These are phyloP conservation scores for Brachirus orientalis DNA, from an alignment of 2,113 vertebrate genomes.

Conservation along the genomic window DNA sequence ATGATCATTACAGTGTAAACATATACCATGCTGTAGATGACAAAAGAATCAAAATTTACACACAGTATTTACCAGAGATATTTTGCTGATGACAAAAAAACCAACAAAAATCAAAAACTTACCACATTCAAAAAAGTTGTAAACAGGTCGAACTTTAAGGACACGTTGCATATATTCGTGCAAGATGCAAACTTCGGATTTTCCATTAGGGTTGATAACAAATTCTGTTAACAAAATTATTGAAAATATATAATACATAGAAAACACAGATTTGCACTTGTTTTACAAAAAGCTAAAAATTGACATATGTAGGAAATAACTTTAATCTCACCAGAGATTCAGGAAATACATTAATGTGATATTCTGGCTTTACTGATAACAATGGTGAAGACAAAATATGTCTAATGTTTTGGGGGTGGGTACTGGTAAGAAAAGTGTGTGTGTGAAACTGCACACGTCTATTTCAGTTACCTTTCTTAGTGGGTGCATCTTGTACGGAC, in stretches of 20 bases:
- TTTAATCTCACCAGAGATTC: too few relatives aligned
- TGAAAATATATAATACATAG: background rate
- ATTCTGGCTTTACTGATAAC: background rate
- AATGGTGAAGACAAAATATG: background rate
- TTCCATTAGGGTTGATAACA: slow-evolving; percentile 98
- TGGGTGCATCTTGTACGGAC: slow-evolving; percentile 95
- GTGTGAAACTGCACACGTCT: too few relatives aligned
- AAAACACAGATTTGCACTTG: slow-evolving; percentile 5
- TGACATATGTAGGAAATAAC: too few relatives aligned
- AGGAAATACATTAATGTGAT: too few relatives aligned
- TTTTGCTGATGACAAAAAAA: too few relatives aligned
- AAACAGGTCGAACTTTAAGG: slow-evolving; percentile 99
- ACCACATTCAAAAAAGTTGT: slow-evolving; percentile 99
- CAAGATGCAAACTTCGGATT: slow-evolving; percentile 98
- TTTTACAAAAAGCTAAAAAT: too few relatives aligned
- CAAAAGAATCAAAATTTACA: background rate
- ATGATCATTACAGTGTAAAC: background rate
- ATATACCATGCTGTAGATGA: background rate
- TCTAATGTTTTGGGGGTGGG: too few relatives aligned
- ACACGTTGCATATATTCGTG: slow-evolving; percentile 99
- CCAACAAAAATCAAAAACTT: slow-evolving; percentile 69
- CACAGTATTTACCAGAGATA: too few relatives aligned
- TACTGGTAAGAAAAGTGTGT: background rate
- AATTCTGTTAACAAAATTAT: slow-evolving; percentile 84
- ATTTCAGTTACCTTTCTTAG: slow-evolving; percentile 90